phyloP scores from a whole-genome alignment of 2,888 invertebrate genomes.

The Drosophila testacea region DNA sequence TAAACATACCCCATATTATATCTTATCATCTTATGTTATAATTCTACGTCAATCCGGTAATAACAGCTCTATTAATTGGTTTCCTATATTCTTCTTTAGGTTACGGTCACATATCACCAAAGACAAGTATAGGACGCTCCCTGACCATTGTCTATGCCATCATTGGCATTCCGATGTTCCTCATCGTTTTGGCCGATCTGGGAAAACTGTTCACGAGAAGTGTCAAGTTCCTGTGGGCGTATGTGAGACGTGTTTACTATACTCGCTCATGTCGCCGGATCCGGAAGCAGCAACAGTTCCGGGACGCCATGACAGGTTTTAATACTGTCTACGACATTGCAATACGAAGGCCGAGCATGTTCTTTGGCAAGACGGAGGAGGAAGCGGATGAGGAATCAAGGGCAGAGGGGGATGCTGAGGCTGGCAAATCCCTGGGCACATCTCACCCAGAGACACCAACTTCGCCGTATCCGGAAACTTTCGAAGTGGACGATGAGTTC shows the following conservation, averaged over 20 bases:
- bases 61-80: background rate
- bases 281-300: slow-evolving; percentile 90
- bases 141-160: slow-evolving; percentile 97
- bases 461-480: slow-evolving; percentile 91
- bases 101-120: slow-evolving; percentile 98
- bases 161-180: slow-evolving; percentile 97
- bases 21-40: background rate
- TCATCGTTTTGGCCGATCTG: slow-evolving; percentile 97
- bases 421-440: slow-evolving; percentile 73
- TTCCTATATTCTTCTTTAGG: slow-evolving; percentile 87
- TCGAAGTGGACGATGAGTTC: slow-evolving; percentile 96
- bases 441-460: slow-evolving; percentile 88
- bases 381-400: slow-evolving; percentile 86
- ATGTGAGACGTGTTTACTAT: slow-evolving; percentile 92
- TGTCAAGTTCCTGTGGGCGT: slow-evolving; percentile 96
- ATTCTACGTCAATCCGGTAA: background rate
- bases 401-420: slow-evolving; percentile 61
- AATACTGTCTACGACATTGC: slow-evolving; percentile 93
- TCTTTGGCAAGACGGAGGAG: slow-evolving; percentile 86
- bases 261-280: slow-evolving; percentile 93
- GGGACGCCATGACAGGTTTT: slow-evolving; percentile 94
- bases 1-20: background rate
- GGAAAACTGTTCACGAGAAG: slow-evolving; percentile 96
- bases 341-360: slow-evolving; percentile 90
- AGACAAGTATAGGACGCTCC: slow-evolving; percentile 93